Evolutionary conservation across 2,113 vertebrate genomes (phyloP).

Genomic region (Sinosuthora webbiana): DNA sequence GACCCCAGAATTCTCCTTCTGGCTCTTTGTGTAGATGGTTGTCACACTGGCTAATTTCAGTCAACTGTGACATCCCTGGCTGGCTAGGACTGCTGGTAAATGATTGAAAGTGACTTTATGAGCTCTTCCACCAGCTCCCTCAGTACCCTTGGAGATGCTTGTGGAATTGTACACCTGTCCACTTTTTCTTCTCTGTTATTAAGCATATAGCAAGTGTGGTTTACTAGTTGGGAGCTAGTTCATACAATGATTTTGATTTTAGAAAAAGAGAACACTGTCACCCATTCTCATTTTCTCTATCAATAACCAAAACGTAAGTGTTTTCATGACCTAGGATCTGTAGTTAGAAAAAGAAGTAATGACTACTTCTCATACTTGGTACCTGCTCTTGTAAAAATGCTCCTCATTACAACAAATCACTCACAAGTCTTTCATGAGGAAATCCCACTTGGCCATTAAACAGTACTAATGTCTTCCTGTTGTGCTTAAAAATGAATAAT

Average conservation of each 20-base stretch:
- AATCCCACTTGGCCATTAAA: constrained; percentile 13
- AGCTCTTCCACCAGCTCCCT: neutral
- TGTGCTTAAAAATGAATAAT: constrained; percentile 36
- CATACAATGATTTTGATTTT: neutral
- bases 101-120: neutral
- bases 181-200: neutral
- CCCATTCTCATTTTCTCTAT: neutral
- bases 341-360: neutral
- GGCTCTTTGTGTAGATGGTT: fast-evolving
- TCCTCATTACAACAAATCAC: neutral
- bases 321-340: neutral
- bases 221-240: neutral
- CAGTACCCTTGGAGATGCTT: neutral
- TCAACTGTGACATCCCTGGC: fast-evolving
- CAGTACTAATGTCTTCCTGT: neutral
- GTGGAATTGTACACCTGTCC: neutral
- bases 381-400: neutral
- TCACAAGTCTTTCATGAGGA: constrained; percentile 1
- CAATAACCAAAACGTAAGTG: neutral
- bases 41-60: neutral
- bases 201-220: neutral
- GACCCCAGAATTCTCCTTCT: neutral
- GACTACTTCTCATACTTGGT: neutral
- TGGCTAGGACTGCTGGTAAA: neutral
- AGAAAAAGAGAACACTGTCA: neutral